Percentiles rank a stretch among this genome's conserved stretches.
phyloP scores from a whole-genome alignment of 2,888 invertebrate species.

The Cryptosula pallasiana region DNA sequence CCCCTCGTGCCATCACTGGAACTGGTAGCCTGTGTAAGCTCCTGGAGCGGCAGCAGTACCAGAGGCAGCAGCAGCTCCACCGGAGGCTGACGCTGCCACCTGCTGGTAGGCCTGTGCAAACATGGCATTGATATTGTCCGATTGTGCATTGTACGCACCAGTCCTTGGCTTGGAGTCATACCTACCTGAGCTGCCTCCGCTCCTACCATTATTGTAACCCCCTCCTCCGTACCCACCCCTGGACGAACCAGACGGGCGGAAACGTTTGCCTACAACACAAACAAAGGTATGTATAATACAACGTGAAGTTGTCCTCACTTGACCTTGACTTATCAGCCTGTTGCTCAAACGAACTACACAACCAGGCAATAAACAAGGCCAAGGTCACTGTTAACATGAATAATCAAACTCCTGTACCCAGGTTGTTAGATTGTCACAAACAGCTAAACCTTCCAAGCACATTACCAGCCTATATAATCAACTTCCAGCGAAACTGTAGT shows the following conservation, averaged over 20 bases:
- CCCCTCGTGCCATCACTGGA: background rate
- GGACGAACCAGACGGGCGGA: constrained; percentile 21
- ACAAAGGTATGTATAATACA: too few relatives aligned
- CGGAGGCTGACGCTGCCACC: constrained; percentile 11
- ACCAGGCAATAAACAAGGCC: too few relatives aligned
- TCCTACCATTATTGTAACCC: background rate
- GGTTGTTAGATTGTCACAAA: too few relatives aligned
- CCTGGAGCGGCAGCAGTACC: background rate
- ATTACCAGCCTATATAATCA: too few relatives aligned
- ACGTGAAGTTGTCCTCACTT: too few relatives aligned
- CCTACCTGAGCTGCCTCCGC: constrained; percentile 8
- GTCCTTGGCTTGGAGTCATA: constrained; percentile 17
- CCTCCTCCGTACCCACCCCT: constrained; percentile 11
- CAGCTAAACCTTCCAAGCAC: too few relatives aligned
- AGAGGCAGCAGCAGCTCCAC: background rate
- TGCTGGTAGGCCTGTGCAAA: constrained; percentile 23
- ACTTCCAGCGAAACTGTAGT: too few relatives aligned
- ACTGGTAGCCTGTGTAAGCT: constrained; percentile 7
- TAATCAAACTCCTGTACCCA: too few relatives aligned
- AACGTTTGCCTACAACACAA: constrained; percentile 17
- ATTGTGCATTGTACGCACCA: background rate
- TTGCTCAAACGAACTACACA: too few relatives aligned
- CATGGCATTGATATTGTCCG: constrained; percentile 20
- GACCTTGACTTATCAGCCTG: too few relatives aligned
- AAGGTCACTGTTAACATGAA: too few relatives aligned